Evolutionary conservation across 2,888 invertebrate genomes (phyloP), one percentile per base, ranked within the genome.

Genomic region (Rhingia rostrata): DNA sequence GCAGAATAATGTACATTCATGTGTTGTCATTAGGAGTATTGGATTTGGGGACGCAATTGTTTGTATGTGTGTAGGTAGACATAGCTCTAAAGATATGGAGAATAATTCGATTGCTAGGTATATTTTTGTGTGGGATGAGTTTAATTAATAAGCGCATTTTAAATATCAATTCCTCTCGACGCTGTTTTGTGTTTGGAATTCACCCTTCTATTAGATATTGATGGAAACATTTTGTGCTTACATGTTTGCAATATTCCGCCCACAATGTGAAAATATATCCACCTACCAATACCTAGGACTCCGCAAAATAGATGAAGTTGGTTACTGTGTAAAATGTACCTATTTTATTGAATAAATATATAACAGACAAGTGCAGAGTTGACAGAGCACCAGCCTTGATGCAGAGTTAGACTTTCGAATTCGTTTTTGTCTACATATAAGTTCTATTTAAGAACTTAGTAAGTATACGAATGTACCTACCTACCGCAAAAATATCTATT

Each of bases 61-160:
- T 51, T 12, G 32, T 37, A 37, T 43, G 33, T 43, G 39, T 32
- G 4, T 12, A 58, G 37, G 4, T 30, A 67, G 14, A 43, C 33
- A n/a, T 7, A 14, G 37, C 37, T 35, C 22, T 39, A 4, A 32
- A 66, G 45, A 58, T 51, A 43, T 14, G 41, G 30, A 64, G 58
- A 10, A 49, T 61, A 77, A 69, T 77, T 67, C 45, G 67, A 69
- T 75, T 67, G 1, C 22, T 22, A 22, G 75, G 60, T 49, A 51
- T 56, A 47, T 5, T 22, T 22, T 22, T 30, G 32, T 43, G 49
- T 22, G 60, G 73, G 45, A 35, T 43, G 53, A 51, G 43, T 51
- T 67, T 66, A 73, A 80, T 73, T 80, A 80, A 73, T 80, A 73
- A 73, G 10, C 45, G 53, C 14, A 78, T 78, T 73, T 83, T 63